A percentile compares a stretch with the other conserved stretches of the same genome.
Conservation (phyloP, 30 jellyfish, hydroid and myxozoan genomes). For the Mastigias papua region DNA sequence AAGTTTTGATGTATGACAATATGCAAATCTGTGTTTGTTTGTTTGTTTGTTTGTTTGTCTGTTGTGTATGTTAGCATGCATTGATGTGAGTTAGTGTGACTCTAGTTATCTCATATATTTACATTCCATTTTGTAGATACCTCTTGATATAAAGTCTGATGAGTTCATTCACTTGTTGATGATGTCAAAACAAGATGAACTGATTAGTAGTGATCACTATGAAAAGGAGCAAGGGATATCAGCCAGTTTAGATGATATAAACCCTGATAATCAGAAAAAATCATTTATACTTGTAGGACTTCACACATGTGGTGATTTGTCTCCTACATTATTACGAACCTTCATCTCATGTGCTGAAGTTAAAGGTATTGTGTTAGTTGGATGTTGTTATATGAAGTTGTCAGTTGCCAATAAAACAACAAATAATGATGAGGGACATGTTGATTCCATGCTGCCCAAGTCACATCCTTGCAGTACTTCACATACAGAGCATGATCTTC, state of each 20-base stretch:
- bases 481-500: no score
- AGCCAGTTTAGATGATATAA: not conserved
- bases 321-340: constrained; percentile 83
- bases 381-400: constrained; percentile 89
- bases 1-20: no score
- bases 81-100: no score
- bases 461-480: not conserved
- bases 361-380: constrained; percentile 76
- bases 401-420: constrained; percentile 20
- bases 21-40: no score
- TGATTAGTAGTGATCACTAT: not conserved
- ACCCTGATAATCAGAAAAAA: not conserved
- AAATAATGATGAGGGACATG: not conserved
- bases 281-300: constrained; percentile 78
- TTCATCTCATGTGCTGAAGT: constrained; percentile 60
- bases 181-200: not conserved
- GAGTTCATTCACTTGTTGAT: constrained; percentile 6
- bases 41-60: no score
- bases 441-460: not conserved
- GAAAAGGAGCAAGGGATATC: not conserved
- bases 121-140: not conserved
- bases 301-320: constrained; percentile 93
- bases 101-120: no score
- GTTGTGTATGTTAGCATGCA: no score
- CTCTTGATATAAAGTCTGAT: not conserved